Conservation (phyloP, 2,113 vertebrate genomes). For the Cochlearius cochlearius region DNA sequence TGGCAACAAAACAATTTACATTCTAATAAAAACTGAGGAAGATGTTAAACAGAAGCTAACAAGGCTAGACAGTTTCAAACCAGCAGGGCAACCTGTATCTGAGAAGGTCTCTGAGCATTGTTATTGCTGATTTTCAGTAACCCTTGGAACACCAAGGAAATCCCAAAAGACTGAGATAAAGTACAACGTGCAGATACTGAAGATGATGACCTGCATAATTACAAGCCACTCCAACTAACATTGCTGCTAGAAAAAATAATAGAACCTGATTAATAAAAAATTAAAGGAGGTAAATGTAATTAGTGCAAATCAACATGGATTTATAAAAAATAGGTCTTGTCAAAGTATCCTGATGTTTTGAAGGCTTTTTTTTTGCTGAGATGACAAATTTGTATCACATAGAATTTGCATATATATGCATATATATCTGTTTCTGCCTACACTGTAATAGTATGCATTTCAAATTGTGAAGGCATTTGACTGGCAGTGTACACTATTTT, state of each 20-base stretch:
- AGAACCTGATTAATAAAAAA: not conserved
- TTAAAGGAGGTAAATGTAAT: not conserved
- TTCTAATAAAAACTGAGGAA: conserved; percentile 5
- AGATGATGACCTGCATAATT: not conserved
- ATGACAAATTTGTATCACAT: not conserved
- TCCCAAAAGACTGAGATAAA: not conserved
- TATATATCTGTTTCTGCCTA: not conserved
- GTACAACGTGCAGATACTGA: not conserved
- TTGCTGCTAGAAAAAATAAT: not conserved
- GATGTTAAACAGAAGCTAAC: conserved; percentile 4
- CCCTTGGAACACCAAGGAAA: not conserved
- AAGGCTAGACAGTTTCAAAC: not conserved
- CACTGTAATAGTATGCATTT: not conserved
- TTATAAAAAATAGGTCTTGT: not conserved
- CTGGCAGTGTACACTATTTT: not conserved
- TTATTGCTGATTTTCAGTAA: not conserved
- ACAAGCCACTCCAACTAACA: not conserved
- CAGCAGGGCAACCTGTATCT: not conserved
- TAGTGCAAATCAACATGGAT: not conserved
- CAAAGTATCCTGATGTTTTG: not conserved
- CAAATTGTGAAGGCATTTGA: not conserved
- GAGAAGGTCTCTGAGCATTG: not conserved
- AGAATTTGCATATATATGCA: not conserved
- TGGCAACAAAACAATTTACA: not conserved
- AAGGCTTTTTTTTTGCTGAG: not conserved